A percentile compares a stretch with the other conserved stretches of the same genome.
phyloP scores from a whole-genome alignment of 2,888 invertebrate species.

The Phorcus lineatus region DNA sequence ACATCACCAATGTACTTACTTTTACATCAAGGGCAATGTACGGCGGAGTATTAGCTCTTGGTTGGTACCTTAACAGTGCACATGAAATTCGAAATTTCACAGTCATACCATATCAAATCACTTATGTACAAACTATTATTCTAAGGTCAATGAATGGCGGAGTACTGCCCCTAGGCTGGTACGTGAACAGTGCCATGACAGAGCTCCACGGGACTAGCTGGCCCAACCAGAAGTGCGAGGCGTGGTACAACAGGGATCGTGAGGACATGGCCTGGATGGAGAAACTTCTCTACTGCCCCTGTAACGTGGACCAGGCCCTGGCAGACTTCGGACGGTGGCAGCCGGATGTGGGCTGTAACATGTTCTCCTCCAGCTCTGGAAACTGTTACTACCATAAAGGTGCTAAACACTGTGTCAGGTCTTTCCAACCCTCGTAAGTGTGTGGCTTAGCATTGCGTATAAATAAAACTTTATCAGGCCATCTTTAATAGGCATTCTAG shows the following conservation, averaged over 20 bases:
- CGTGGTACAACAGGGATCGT: conserved; percentile 93
- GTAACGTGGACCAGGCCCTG: conserved; percentile 91
- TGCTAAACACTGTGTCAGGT: conserved; percentile 93
- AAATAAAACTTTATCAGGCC: too few species aligned
- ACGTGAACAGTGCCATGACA: conserved; percentile 50
- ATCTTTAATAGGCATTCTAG: too few species aligned
- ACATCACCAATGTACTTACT: too few species aligned
- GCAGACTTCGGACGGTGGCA: conserved; percentile 93
- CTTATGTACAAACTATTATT: too few species aligned
- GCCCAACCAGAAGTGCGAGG: conserved; percentile 89
- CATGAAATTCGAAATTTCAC: too few species aligned
- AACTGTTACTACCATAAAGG: conserved; percentile 86
- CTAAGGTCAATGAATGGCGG: conserved; percentile 37
- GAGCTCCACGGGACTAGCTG: conserved; percentile 83
- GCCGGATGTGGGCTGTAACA: conserved; percentile 78
- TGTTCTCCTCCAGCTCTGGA: conserved; percentile 78
- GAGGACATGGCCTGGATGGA: conserved; percentile 86
- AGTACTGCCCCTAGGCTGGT: conserved; percentile 67
- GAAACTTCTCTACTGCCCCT: conserved; percentile 83
- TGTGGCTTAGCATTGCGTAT: background rate
- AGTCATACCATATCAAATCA: too few species aligned
- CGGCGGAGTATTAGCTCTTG: too few species aligned
- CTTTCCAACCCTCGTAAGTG: conserved; percentile 90
- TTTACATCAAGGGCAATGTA: too few species aligned
- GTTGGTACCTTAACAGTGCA: too few species aligned